These are phyloP conservation scores for Nephotettix cincticeps DNA, from an alignment of 1,140 invertebrate species.

Conservation along the genomic window DNA sequence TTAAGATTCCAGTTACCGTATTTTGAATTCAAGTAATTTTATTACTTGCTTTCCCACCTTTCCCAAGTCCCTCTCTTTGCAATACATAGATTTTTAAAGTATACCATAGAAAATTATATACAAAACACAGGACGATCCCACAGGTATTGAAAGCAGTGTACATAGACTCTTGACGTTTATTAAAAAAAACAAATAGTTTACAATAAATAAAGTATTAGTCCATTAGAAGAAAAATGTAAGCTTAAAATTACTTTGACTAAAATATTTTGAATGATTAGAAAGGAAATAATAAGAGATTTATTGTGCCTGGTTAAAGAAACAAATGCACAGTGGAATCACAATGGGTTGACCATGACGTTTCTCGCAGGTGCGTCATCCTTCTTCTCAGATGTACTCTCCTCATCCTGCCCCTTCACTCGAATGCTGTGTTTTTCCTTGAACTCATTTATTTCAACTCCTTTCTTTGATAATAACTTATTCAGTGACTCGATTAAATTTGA, in stretches of 20 bases:
- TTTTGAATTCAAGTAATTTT: no score
- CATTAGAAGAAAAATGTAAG: background rate
- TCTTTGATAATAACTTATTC: slow-evolving; percentile 78
- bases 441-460: slow-evolving; percentile 90
- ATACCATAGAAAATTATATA: no score
- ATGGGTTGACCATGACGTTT: slow-evolving; percentile 24
- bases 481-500: slow-evolving; percentile 73
- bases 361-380: slow-evolving; percentile 3
- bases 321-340: slow-evolving; percentile 1
- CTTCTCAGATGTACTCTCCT: slow-evolving; percentile 40
- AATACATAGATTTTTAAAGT: no score
- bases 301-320: background rate
- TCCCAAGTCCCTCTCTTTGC: no score
- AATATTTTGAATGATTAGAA: no score
- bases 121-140: no score
- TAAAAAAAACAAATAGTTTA: background rate
- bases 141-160: no score
- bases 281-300: background rate
- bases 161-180: no score
- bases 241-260: no score
- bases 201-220: background rate
- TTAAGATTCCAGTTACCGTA: no score
- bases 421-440: slow-evolving; percentile 92
- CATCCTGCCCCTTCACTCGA: slow-evolving; percentile 65
- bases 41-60: no score